Conservation (phyloP, 1,140 invertebrate species). For the Harpegnathos saltator region DNA sequence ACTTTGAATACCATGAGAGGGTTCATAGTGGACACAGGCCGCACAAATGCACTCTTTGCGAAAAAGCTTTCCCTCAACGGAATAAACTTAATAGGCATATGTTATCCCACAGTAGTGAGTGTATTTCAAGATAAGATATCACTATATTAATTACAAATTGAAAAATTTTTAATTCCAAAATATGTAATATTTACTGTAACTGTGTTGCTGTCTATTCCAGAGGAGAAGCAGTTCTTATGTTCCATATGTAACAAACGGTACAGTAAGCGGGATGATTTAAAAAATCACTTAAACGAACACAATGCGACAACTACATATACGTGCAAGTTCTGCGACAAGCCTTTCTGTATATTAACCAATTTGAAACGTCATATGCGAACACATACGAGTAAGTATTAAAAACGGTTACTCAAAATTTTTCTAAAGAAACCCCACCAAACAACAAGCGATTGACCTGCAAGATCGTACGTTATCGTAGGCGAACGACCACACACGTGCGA, state of each 20-base stretch:
- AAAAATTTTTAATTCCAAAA: background rate
- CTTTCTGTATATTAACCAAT: constrained; percentile 79
- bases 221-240: constrained; percentile 81
- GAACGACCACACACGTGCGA: constrained; percentile 81
- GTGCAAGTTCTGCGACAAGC: constrained; percentile 81
- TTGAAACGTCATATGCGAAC: constrained; percentile 81
- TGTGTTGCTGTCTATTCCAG: constrained; percentile 70
- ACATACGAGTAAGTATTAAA: constrained; percentile 79
- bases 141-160: constrained; percentile 5
- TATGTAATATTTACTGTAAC: constrained; percentile 17
- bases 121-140: background rate
- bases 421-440: background rate
- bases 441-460: background rate
- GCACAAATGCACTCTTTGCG: constrained; percentile 91
- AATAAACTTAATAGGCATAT: constrained; percentile 94
- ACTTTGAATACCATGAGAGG: constrained; percentile 86
- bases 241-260: constrained; percentile 81
- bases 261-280: constrained; percentile 80
- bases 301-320: constrained; percentile 69
- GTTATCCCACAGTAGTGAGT: constrained; percentile 80
- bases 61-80: constrained; percentile 82
- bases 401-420: background rate
- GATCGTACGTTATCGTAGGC: constrained; percentile 65
- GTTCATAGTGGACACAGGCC: constrained; percentile 93
- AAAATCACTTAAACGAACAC: constrained; percentile 80